These are phyloP conservation scores for Colostygia pectinataria DNA, from an alignment of 2,888 invertebrate species.

Conservation along the genomic window DNA sequence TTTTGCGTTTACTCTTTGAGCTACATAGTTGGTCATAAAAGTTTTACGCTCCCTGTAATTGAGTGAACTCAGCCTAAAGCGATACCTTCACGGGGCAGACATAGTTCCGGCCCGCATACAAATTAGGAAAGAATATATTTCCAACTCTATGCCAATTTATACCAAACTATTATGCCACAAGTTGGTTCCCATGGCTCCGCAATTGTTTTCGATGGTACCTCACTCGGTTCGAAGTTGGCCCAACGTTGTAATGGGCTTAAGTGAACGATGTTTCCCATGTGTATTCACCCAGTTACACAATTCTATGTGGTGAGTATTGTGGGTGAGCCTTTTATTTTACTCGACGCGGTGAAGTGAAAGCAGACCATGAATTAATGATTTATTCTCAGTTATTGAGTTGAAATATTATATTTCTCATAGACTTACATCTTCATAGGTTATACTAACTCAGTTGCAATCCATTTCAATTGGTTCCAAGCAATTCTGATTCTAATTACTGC, in stretches of 20 bases:
- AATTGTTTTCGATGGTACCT: slow-evolving; percentile 74
- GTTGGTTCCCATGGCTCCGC: slow-evolving; percentile 64
- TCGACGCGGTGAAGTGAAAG: slow-evolving; percentile 7
- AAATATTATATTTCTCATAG: too few relatives aligned
- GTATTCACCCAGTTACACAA: slow-evolving; percentile 67
- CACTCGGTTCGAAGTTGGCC: slow-evolving; percentile 63
- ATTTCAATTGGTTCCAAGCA: too few relatives aligned
- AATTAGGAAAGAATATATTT: slow-evolving; percentile 55
- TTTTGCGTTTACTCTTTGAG: background rate
- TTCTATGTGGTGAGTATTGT: slow-evolving; percentile 60
- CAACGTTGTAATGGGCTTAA: slow-evolving; percentile 74
- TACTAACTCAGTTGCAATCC: too few relatives aligned
- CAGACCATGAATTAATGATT: background rate
- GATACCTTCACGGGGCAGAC: slow-evolving; percentile 18
- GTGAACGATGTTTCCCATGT: slow-evolving; percentile 78
- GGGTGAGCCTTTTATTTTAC: slow-evolving; percentile 50
- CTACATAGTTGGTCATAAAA: slow-evolving; percentile 12
- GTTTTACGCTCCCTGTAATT: slow-evolving; percentile 16
- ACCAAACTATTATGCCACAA: slow-evolving; percentile 57
- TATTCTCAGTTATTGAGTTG: too few relatives aligned
- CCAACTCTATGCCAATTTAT: slow-evolving; percentile 58
- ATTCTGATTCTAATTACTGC: too few relatives aligned
- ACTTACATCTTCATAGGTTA: too few relatives aligned
- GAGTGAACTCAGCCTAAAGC: slow-evolving; percentile 15
- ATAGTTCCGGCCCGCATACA: slow-evolving; percentile 35